Evolutionary conservation across 1,140 invertebrate genomes (phyloP), one percentile per base, ranked within the genome.

Genomic region (Tetraneura akinire): DNA sequence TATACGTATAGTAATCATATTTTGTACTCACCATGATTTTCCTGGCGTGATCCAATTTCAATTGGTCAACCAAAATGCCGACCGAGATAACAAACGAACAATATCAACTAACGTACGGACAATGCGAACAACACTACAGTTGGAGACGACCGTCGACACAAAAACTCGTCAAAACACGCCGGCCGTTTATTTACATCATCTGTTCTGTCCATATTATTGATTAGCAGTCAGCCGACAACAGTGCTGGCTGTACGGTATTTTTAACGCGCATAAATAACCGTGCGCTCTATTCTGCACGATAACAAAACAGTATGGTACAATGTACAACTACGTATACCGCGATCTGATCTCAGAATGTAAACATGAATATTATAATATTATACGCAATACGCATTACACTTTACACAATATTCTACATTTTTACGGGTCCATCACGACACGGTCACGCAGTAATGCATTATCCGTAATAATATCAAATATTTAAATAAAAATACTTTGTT

Each of bases 171-270:
- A 37, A 23, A 57, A 76, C 71, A 76, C 71, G 53, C 71, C 71
- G 71, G 71, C 53, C 71, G 71, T 76, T 76, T 76, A 76, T 76
- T 76, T 76, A 57, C 51, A 76, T 76, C 71, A 57, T 76, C 51
- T 76, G 71, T 76, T 76, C 51, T 6, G 18, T 13, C 13, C n/a
- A 57, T 42, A 57, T 55, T 76, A 76, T 76, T 76, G 71, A 76
- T 76, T 76, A 76, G 71, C 49, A 16, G 71, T n/a, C 53, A 21
- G 21, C 21, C 32, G 42, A 37, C 71, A 11, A 8, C 71, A 76
- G 71, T 76, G 71, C 26, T 10, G 51, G 0, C 29, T 29, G 68
- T 21, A 49, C 68, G 45, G 68, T 71, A 71, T 71, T 71, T 51
- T 29, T 21, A 16, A 14, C 3, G 21, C 45, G 8, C 23, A 14